phyloP scores from a whole-genome alignment of 1,140 invertebrate species.

The Tribolium madens region DNA sequence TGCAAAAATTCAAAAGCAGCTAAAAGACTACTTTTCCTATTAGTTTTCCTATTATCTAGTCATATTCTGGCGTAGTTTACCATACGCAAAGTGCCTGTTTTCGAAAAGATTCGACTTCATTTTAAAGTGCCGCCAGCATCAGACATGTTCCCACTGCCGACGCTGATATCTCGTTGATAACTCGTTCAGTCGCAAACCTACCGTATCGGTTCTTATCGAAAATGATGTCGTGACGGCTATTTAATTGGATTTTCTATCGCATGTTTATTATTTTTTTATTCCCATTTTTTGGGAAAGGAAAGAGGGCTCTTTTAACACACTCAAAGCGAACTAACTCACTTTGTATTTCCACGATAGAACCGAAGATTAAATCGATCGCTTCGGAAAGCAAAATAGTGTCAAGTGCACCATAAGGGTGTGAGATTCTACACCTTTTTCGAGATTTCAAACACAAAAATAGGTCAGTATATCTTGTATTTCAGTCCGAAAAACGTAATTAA shows the following conservation, averaged over 20 bases:
- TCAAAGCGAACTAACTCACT: neutral
- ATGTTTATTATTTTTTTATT: conserved; percentile 37
- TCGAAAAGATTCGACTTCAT: conserved; percentile 12
- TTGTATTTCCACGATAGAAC: neutral
- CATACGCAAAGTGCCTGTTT: conserved; percentile 8
- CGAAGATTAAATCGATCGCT: conserved; percentile 18
- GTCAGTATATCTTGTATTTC: neutral
- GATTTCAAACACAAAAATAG: neutral
- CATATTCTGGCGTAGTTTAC: conserved; percentile 16
- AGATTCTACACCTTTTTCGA: neutral
- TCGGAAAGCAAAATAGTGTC: conserved; percentile 1
- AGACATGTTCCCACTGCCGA: neutral
- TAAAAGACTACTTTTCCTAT: conserved; percentile 38
- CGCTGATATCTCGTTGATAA: conserved; percentile 25
- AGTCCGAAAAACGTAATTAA: no score
- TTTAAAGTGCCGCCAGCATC: conserved; percentile 29
- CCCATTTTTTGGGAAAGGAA: conserved; percentile 9
- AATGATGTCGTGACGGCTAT: conserved; percentile 22
- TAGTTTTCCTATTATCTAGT: conserved; percentile 20
- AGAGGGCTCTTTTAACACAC: neutral
- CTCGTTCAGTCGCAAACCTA: conserved; percentile 18
- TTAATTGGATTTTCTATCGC: conserved; percentile 36
- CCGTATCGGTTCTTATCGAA: conserved; percentile 31
- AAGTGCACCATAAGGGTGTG: conserved; percentile 3
- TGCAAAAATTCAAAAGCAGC: conserved; percentile 31